These are phyloP conservation scores for Choreutis nemorana DNA, from an alignment of 2,888 invertebrate species.

Conservation along the genomic window DNA sequence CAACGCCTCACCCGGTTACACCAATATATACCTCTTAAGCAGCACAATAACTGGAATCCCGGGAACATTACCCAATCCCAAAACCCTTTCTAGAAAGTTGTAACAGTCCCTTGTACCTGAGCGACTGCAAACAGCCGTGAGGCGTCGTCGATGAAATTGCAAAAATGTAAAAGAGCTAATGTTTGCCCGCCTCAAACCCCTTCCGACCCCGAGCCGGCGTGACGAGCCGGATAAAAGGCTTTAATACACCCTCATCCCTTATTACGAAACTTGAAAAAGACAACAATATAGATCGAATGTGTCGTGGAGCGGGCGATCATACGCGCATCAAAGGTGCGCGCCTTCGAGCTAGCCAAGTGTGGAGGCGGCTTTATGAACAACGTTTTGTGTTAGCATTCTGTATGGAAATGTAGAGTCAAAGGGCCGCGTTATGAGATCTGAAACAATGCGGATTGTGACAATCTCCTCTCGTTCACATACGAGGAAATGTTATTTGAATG, in stretches of 20 bases:
- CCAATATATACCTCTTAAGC: slow-evolving; percentile 15
- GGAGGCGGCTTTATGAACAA: slow-evolving; percentile 46
- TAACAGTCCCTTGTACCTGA: slow-evolving; percentile 30
- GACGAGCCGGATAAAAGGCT: slow-evolving; percentile 68
- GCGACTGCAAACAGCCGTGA: slow-evolving; percentile 50
- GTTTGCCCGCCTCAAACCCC: slow-evolving; percentile 66
- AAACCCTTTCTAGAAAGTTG: slow-evolving; percentile 48
- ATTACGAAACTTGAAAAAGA: slow-evolving; percentile 68
- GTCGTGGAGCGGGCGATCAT: slow-evolving; percentile 65
- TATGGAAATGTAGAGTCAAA: slow-evolving; percentile 52
- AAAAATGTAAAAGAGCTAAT: slow-evolving; percentile 67
- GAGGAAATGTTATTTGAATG: slow-evolving; percentile 58
- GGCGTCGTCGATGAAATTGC: slow-evolving; percentile 61
- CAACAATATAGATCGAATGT: slow-evolving; percentile 67
- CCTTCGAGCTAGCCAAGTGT: slow-evolving; percentile 53
- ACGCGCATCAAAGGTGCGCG: slow-evolving; percentile 63
- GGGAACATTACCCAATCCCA: slow-evolving; percentile 38
- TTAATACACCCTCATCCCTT: slow-evolving; percentile 68
- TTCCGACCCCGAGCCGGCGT: slow-evolving; percentile 60
- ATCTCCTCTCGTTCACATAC: slow-evolving; percentile 55
- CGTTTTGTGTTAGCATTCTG: slow-evolving; percentile 46
- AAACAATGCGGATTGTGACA: slow-evolving; percentile 61
- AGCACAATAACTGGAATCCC: slow-evolving; percentile 24
- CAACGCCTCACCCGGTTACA: slow-evolving; percentile 34
- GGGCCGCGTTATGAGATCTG: slow-evolving; percentile 62